phyloP scores from a whole-genome alignment of 2,113 vertebrate genomes.

The Megaleporinus macrocephalus region DNA sequence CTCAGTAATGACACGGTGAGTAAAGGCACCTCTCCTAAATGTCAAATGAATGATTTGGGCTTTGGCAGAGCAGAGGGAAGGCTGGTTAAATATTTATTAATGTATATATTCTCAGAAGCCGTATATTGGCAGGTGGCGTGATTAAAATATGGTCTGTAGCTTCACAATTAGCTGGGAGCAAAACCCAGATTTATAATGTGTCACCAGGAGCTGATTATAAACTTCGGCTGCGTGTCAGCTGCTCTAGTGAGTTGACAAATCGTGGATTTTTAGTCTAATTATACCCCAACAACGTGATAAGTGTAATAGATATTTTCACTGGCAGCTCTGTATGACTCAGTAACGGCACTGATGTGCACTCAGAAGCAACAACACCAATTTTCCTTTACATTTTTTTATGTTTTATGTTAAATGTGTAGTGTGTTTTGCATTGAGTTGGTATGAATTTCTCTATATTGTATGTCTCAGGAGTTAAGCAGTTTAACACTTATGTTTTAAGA shows the following conservation, averaged over 20 bases:
- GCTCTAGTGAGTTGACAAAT: constrained; percentile 17
- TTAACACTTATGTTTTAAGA: too few species aligned
- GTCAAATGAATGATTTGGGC: constrained; percentile 26
- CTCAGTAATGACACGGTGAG: neutral
- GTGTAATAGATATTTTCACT: constrained; percentile 4
- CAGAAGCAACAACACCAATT: neutral
- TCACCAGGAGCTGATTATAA: constrained; percentile 39
- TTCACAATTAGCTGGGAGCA: constrained; percentile 34
- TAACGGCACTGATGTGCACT: neutral
- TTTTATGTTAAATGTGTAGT: too few species aligned
- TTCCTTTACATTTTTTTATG: too few species aligned
- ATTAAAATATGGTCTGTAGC: constrained; percentile 22
- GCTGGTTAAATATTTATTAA: constrained; percentile 34
- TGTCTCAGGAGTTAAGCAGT: too few species aligned
- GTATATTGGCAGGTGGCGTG: constrained; percentile 41
- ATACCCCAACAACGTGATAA: constrained; percentile 3
- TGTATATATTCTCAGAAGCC: constrained; percentile 36
- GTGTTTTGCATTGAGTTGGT: too few species aligned
- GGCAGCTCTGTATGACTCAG: neutral
- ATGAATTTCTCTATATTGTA: too few species aligned
- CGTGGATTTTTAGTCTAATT: constrained; percentile 22
- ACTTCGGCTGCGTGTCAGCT: constrained; percentile 3
- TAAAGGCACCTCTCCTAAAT: constrained; percentile 2
- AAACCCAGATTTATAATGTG: constrained; percentile 39
- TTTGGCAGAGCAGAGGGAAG: neutral